Evolutionary conservation across 2,888 invertebrate genomes (phyloP).

Genomic region (Acronicta aceris): DNA sequence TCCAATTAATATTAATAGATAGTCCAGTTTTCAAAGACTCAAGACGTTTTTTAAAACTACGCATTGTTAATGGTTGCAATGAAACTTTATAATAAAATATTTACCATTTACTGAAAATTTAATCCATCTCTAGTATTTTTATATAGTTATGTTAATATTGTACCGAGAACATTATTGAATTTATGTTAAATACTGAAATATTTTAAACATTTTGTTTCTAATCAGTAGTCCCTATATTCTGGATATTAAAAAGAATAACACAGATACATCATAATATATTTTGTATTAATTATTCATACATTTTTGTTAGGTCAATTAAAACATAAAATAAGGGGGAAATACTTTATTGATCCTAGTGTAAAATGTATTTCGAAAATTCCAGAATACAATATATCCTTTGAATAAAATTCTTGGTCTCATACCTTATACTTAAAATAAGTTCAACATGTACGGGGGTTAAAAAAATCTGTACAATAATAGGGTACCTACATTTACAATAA

Average conservation of each 20-base stretch:
- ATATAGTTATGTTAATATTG: conserved; percentile 58
- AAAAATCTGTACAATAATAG: conserved; percentile 83
- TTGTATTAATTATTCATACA: conserved; percentile 48
- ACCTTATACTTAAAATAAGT: conserved; percentile 83
- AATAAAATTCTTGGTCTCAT: conserved; percentile 87
- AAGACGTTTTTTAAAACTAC: conserved; percentile 52
- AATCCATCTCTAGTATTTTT: conserved; percentile 59
- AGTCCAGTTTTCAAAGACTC: conserved; percentile 52
- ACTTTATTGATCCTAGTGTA: conserved; percentile 89
- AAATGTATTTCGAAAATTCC: conserved; percentile 88
- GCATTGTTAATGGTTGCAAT: conserved; percentile 27
- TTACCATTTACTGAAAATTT: conserved; percentile 59
- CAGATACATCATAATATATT: conserved; percentile 36
- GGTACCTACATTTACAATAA: conserved; percentile 78
- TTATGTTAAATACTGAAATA: conserved; percentile 56
- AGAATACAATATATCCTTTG: conserved; percentile 86
- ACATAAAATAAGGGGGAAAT: conserved; percentile 79
- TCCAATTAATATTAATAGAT: conserved; percentile 38
- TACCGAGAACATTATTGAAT: conserved; percentile 55
- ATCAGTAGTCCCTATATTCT: conserved; percentile 56
- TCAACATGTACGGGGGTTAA: conserved; percentile 73
- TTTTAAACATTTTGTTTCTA: conserved; percentile 55
- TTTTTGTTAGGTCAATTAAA: conserved; percentile 66
- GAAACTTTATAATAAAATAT: conserved; percentile 60
- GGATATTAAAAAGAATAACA: conserved; percentile 56